Conservation (phyloP, 2,797 vertebrate species). For the Hippoglossus hippoglossus region DNA sequence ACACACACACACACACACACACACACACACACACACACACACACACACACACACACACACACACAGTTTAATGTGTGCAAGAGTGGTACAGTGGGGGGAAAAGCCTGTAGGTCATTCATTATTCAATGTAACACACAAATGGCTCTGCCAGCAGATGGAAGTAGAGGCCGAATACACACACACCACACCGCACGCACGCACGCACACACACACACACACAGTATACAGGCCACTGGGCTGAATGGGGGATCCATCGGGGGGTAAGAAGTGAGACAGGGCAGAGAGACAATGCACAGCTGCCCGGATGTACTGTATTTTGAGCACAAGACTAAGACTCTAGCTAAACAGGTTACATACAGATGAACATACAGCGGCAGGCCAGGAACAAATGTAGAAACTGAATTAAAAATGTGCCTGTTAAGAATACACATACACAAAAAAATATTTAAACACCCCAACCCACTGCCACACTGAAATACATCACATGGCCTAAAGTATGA, state of each 20-base stretch:
- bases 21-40: conserved; percentile 10
- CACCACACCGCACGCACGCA: neutral
- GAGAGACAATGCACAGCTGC: conserved; percentile 15
- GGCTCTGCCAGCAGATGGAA: conserved; percentile 18
- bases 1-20: conserved; percentile 5
- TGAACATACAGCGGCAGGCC: neutral
- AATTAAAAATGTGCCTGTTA: neutral
- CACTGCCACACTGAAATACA: neutral
- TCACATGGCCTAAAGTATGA: no score
- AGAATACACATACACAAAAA: no score
- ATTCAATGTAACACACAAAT: conserved; percentile 58
- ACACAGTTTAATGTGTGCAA: conserved; percentile 16
- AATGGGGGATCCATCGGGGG: conserved; percentile 19
- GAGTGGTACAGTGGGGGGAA: conserved; percentile 10
- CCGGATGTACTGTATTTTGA: conserved; percentile 8
- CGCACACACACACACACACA: conserved; percentile 20
- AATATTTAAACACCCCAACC: neutral
- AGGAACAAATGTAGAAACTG: neutral
- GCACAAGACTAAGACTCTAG: neutral
- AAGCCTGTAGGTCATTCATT: conserved; percentile 58
- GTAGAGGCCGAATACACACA: conserved; percentile 19
- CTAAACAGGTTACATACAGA: neutral
- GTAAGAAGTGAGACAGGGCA: conserved; percentile 29
- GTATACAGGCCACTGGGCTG: conserved; percentile 9
- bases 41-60: conserved; percentile 5